Evolutionary conservation across 2,113 vertebrate genomes (phyloP).

Genomic region (Myrmecophaga tridactyla): DNA sequence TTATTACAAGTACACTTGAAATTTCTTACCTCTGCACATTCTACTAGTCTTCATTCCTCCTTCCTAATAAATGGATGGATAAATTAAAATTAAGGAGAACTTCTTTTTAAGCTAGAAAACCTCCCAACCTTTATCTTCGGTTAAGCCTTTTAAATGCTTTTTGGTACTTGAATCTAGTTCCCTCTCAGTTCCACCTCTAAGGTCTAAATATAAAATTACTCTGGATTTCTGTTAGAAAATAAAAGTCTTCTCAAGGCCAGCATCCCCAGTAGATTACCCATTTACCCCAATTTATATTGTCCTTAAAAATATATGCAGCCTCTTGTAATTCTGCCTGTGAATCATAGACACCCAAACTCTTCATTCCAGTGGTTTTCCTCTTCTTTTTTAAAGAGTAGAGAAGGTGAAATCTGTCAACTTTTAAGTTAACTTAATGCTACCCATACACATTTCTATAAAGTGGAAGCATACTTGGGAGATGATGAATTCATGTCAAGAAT

Average conservation of each 20-base stretch:
- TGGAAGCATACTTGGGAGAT: not conserved
- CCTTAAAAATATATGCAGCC: not conserved
- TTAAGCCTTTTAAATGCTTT: not conserved
- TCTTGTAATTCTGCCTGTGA: not conserved
- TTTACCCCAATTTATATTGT: not conserved
- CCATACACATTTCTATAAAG: not conserved
- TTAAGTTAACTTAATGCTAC: not conserved
- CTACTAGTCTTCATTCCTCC: not conserved
- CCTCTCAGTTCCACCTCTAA: not conserved
- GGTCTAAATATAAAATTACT: not conserved
- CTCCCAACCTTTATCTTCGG: not conserved
- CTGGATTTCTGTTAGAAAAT: not conserved
- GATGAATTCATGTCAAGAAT: not conserved
- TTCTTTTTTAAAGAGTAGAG: not conserved
- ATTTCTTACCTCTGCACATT: not conserved
- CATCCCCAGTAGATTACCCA: not conserved
- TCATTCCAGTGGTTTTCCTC: not conserved
- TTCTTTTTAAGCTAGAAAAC: not conserved
- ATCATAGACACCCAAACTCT: not conserved
- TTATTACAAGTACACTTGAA: not conserved
- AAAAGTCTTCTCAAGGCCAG: not conserved
- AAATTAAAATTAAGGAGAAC: not conserved
- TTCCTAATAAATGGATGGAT: not conserved
- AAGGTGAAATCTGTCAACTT: not conserved
- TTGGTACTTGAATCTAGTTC: not conserved